Percentiles rank a stretch among this genome's conserved stretches.
These are phyloP conservation scores for Xiphorhynchus erythropygius DNA, from an alignment of 2,797 vertebrate genomes.

Conservation along the genomic window DNA sequence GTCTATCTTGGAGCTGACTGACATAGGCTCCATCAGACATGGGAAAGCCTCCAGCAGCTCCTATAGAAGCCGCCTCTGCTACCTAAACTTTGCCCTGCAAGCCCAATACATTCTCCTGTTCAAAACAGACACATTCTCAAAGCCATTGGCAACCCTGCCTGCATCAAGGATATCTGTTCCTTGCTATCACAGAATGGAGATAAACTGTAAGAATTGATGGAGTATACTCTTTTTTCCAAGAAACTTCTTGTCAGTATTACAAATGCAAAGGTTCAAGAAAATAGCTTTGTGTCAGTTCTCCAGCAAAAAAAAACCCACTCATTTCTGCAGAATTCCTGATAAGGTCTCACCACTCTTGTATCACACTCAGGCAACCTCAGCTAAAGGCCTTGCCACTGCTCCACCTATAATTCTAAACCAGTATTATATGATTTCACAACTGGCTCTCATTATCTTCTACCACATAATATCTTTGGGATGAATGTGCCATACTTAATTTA, in stretches of 20 bases:
- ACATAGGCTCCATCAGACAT: no score
- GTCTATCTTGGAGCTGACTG: not conserved
- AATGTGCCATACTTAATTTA: conserved; percentile 4
- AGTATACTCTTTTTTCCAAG: not conserved
- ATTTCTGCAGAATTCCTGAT: not conserved
- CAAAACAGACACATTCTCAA: not conserved
- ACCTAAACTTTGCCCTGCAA: not conserved
- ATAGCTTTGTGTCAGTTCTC: not conserved
- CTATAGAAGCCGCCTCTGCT: not conserved
- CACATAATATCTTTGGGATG: conserved; percentile 16
- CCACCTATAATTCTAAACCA: not conserved
- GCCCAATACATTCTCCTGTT: not conserved
- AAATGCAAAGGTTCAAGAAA: not conserved
- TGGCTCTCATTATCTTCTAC: conserved; percentile 1
- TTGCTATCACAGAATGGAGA: not conserved
- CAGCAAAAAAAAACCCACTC: not conserved
- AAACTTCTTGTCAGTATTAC: not conserved
- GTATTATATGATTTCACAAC: not conserved
- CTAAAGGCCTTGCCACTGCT: not conserved
- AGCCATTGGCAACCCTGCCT: not conserved
- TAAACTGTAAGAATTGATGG: not conserved
- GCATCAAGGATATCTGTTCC: not conserved
- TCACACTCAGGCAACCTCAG: not conserved
- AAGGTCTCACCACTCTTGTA: not conserved
- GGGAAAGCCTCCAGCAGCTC: not conserved